phyloP scores from a whole-genome alignment of 2,797 vertebrate species.

The Hypotaenidia philippensis region DNA sequence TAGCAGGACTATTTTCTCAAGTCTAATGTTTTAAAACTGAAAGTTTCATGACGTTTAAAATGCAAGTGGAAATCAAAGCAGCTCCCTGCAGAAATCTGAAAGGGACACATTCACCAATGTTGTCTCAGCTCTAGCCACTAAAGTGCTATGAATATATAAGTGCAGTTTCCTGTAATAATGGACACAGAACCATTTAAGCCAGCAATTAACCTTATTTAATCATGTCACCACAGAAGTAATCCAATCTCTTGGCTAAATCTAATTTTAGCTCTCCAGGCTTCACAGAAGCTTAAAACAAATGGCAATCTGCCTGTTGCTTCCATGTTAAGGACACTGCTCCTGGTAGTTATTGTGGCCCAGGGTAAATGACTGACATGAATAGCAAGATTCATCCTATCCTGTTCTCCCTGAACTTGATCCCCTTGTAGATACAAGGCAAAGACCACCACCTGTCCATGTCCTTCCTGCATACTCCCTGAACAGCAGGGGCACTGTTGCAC shows the following conservation, averaged over 20 bases:
- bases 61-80: neutral
- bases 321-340: neutral
- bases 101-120: neutral
- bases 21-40: neutral
- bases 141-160: neutral
- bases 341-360: neutral
- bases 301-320: neutral
- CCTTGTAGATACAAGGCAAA: constrained; percentile 21
- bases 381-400: neutral
- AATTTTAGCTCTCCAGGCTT: constrained; percentile 6
- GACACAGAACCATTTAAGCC: neutral
- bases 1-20: neutral
- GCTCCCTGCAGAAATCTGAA: neutral
- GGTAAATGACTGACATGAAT: neutral
- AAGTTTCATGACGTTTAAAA: neutral
- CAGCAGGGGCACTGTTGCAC: neutral
- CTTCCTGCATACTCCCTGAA: neutral
- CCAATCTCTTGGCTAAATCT: neutral
- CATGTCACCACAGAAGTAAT: neutral
- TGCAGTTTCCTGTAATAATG: neutral
- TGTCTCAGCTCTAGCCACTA: neutral
- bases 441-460: neutral
- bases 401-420: neutral
- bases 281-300: neutral
- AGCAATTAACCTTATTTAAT: neutral